Evolutionary conservation across 2,888 invertebrate species (phyloP), one percentile per base, ranked within the genome.

Genomic region (Lochmaea capreae): DNA sequence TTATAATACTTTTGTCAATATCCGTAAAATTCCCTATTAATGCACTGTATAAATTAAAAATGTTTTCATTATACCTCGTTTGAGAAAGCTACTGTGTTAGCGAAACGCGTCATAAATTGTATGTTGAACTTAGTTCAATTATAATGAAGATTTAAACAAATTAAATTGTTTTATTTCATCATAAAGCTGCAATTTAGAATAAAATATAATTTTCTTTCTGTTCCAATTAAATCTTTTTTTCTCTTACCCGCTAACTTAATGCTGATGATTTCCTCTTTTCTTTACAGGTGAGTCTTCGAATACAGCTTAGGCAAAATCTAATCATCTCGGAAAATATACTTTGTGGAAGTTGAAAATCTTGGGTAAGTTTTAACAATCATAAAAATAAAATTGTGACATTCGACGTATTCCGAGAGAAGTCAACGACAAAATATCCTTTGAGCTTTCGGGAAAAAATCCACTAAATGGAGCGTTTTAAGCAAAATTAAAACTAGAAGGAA

Each of bases 401-500:
- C 18, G 16, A 63, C 18, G 3, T 61, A 39, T 52, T 52, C 61
- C 49, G 49, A 69, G 39, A 52, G 49, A 61, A 69, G 61, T 62
- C 59, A 69, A 33, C 68, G 61, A 52, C 52, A 49, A 69, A 69
- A 69, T 69, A 69, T 69, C 22, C 62, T 69, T 69, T 69, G 61
- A 61, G 62, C 68, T 49, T 69, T 69, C n/a, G 43, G 39, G 42
- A 58, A 69, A 52, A 62, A 61, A 68, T 39, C 52, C 65, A 18
- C 69, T 73, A 73, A 69, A 68, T 68, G 63, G 69, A 65, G 65
- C 73, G 65, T 73, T 73, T 73, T 73, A 68, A 73, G 73, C 65
- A 65, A 67, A 72, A 72, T 72, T 67, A 63, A 65, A 72, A 63
- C 65, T 65, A 62, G 73, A 73, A 73, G 67, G 68, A 43, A 65